Evolutionary conservation across 2,113 vertebrate genomes (phyloP).

Genomic region (Hylia prasina): DNA sequence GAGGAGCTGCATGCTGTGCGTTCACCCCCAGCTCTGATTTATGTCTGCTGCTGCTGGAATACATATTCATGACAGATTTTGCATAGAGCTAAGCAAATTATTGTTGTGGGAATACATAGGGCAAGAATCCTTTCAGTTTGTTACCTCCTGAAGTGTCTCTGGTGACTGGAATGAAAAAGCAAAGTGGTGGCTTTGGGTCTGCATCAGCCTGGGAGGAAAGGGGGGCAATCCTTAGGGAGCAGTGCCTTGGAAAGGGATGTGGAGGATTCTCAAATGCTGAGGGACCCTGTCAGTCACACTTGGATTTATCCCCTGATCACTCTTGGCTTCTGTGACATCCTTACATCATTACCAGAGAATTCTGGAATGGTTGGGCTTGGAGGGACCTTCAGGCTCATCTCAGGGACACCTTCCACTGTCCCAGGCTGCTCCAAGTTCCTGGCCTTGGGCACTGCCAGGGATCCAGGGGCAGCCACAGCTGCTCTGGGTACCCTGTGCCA

Average conservation of each 20-base stretch:
- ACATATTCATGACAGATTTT: constrained; percentile 29
- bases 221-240: neutral
- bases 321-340: neutral
- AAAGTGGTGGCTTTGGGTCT: neutral
- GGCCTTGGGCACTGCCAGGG: neutral
- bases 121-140: constrained; percentile 1
- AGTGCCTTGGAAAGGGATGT: neutral
- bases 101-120: constrained; percentile 41
- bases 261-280: neutral
- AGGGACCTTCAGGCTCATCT: neutral
- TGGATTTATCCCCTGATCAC: neutral
- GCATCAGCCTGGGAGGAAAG: neutral
- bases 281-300: neutral
- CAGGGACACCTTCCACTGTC: neutral
- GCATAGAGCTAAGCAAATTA: constrained; percentile 32
- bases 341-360: neutral
- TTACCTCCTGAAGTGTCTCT: constrained; percentile 6
- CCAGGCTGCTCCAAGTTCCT: neutral
- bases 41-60: constrained; percentile 27
- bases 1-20: neutral
- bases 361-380: neutral
- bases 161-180: neutral
- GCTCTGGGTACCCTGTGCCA: neutral
- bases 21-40: constrained; percentile 23
- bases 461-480: neutral